Conservation (phyloP, 2,113 vertebrate genomes). For the Coptodon rendalli region DNA sequence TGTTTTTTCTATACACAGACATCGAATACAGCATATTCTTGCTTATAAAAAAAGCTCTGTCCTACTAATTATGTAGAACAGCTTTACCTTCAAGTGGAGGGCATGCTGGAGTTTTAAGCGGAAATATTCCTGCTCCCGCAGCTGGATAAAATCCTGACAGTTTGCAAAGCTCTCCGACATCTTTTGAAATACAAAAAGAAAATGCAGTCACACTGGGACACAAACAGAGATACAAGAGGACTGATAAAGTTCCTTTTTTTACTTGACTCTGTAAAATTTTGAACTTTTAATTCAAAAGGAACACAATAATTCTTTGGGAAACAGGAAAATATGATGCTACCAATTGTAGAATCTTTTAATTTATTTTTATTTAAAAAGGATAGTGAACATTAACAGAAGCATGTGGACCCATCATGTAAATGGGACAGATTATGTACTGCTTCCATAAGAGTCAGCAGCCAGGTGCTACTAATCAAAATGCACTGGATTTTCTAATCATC, state of each 20-base stretch:
- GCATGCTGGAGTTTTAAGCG: conserved; percentile 78
- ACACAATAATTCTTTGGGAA: neutral
- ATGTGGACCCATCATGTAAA: neutral
- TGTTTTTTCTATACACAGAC: neutral
- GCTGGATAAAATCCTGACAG: conserved; percentile 81
- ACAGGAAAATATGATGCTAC: neutral
- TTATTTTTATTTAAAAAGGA: neutral
- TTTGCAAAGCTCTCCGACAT: conserved; percentile 79
- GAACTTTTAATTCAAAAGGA: neutral
- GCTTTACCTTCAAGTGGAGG: conserved; percentile 76
- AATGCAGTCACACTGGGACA: neutral
- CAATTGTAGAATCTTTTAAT: neutral
- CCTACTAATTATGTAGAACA: neutral
- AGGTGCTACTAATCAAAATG: neutral
- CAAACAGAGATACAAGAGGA: neutral
- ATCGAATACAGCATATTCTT: neutral
- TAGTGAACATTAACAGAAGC: neutral
- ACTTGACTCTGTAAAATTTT: neutral
- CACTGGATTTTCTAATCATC: neutral
- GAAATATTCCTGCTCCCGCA: conserved; percentile 77
- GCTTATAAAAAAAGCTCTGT: neutral
- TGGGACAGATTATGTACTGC: neutral
- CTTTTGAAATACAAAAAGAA: conserved; percentile 51
- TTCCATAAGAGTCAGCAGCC: neutral
- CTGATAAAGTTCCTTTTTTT: neutral